Evolutionary conservation across 2,888 invertebrate genomes (phyloP), one percentile per base, ranked within the genome.

Genomic region (Pollenia griseotomentosa): DNA sequence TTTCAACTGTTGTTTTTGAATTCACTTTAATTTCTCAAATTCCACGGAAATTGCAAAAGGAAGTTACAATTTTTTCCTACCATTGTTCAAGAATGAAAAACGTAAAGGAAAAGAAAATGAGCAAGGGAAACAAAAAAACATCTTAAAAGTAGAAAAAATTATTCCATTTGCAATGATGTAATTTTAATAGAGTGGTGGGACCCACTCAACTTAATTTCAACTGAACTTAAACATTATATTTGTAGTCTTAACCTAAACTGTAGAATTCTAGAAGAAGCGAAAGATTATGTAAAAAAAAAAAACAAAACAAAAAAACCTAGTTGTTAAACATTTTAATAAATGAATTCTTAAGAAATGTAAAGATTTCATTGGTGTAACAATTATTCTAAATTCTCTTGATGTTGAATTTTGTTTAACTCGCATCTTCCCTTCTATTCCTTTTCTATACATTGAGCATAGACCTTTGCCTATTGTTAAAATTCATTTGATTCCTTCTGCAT

Each of bases 151-250:
- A 9, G 3, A 23, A 70, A 70, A 73, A 73, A 14, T 46, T 23
- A 61, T 11, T 12, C 48, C 2, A 14, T 12, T 40, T 12, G 46
- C n/a, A 59, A n/a, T 19, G 57, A 55, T 59, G 59, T 33, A 48
- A 74, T 63, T 74, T 61, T 51, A 61, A 46, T 48, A 44, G 59
- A 73, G n/a, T 59, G 33, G 11, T 48, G 48, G 61, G 61, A 61
- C 51, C 61, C 61, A 61, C 61, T 40, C 40, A 40, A 33, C 19
- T 10, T 14, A 19, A 53, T 19, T 53, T 53, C 19, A 19, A 55
- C 9, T 0, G 9, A 9, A 19, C 0, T 19, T 9, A 33, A 33
- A 33, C 33, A 33, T 42, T 12, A 23, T 46, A n/a, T 10, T 6
- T 5, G 10, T 14, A 14, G 33, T 33, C 33, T 33, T 33, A 6